Evolutionary conservation across 2,797 vertebrate genomes (phyloP).

Genomic region (Spinus pinus): DNA sequence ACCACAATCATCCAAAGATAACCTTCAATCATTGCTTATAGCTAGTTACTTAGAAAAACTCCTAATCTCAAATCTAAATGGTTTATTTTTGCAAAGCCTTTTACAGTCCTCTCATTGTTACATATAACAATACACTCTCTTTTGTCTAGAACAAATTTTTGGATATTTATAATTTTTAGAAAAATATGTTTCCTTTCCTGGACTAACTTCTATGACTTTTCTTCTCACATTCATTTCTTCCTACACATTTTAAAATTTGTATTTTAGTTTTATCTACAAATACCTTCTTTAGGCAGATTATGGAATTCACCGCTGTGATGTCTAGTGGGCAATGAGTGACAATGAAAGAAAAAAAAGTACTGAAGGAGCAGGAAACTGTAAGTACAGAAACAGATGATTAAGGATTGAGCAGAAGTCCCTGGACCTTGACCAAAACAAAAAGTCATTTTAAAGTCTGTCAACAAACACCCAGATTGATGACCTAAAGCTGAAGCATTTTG

Average conservation of each 20-base stretch:
- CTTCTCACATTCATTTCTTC: background rate
- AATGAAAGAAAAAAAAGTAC: background rate
- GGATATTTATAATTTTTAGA: background rate
- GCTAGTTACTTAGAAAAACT: background rate
- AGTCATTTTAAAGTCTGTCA: background rate
- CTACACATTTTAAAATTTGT: background rate
- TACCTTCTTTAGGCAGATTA: background rate
- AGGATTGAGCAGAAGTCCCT: accelerated
- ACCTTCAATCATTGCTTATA: background rate
- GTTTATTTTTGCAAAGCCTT: background rate
- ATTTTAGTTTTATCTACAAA: background rate
- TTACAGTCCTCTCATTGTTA: background rate
- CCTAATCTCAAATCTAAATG: background rate
- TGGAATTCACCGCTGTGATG: background rate
- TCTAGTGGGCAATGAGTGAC: background rate
- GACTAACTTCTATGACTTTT: background rate
- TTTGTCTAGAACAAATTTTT: background rate
- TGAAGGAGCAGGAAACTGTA: background rate
- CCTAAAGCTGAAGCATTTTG: background rate
- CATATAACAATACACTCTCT: background rate
- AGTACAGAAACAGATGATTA: background rate
- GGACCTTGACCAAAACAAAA: background rate
- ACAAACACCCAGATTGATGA: background rate
- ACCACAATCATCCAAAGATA: background rate
- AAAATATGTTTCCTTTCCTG: background rate